A percentile compares a stretch with the other conserved stretches of the same genome.
Conservation (phyloP, 2,797 vertebrate species). For the Sebastiscus albofasciatus region DNA sequence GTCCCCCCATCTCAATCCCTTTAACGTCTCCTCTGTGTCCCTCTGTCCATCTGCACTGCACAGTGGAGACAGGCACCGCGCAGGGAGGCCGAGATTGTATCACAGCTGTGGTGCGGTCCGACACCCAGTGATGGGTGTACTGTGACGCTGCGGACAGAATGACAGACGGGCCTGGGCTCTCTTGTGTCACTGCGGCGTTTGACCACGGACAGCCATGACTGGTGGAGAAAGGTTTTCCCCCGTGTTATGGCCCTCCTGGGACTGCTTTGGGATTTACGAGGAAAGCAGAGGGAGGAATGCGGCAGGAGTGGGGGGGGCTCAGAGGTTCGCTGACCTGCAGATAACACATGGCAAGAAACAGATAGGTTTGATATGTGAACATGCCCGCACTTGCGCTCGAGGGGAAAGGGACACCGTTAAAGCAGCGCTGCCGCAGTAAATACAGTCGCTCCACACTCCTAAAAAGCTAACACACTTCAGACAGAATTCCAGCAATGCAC, state of each 20-base stretch:
- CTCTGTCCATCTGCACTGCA: conserved; percentile 49
- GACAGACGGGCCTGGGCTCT: conserved; percentile 66
- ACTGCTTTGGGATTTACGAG: conserved; percentile 61
- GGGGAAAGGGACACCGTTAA: conserved; percentile 56
- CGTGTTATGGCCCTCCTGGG: conserved; percentile 61
- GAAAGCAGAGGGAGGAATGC: conserved; percentile 70
- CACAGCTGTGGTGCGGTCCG: conserved; percentile 75
- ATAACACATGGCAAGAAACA: conserved; percentile 80
- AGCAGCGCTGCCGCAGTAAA: conserved; percentile 17
- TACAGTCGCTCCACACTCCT: conserved; percentile 44
- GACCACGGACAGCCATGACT: conserved; percentile 56
- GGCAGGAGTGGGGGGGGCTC: conserved; percentile 19
- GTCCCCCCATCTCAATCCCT: conserved; percentile 26
- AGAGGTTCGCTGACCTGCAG: conserved; percentile 68
- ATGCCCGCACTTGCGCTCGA: conserved; percentile 71
- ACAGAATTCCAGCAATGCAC: conserved; percentile 74
- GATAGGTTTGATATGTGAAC: conserved; percentile 84
- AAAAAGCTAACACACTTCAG: conserved; percentile 65
- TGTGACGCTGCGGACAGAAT: conserved; percentile 67
- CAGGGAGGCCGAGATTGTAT: conserved; percentile 55
- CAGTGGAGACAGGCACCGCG: conserved; percentile 58
- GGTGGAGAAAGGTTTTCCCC: conserved; percentile 49
- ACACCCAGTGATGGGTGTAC: conserved; percentile 54
- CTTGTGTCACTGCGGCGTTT: conserved; percentile 56
- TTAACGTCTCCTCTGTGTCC: conserved; percentile 32